Base-by-base conservation (phyloP, 2,113 vertebrate species). In the Semnopithecus entellus region DNA sequence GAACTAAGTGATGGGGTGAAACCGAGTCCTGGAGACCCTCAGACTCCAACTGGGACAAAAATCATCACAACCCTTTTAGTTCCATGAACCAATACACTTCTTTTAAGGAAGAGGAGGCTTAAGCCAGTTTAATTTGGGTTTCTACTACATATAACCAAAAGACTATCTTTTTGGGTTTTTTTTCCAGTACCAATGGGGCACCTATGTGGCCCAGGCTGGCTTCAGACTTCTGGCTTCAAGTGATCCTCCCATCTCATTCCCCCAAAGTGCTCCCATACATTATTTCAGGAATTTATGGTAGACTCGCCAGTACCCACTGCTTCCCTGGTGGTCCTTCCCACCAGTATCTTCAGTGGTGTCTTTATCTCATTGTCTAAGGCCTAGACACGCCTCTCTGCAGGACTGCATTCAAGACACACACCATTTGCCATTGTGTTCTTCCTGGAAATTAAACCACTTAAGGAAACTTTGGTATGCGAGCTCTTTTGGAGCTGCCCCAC, bases 381-480 rank as follows among this genome's bases (percentile, higher is more conserved):
- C 85, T 16, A 7, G 23, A 10, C 9, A 0, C 18, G 2, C 6
- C 32, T 45, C 48, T 40, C 1, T 14, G 6, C 10, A 11, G 23
- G n/a, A 17, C 35, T 27, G 0, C 13, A 0, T 9, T 52, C 30
- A 16, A 9, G 40, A 61, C 30, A 8, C 12, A 3, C 6, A 5
- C 10, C 0, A 14, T 66, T 40, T 14, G n/a, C 35, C 38, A 1
- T 0, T 3, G 16, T 13, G 38, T 18, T 20, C 25, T 4, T 16
- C 14, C 27, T 57, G 0, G 38, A 14, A 66, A 38, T 12, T 8
- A 32, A 1, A 25, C 10, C 18, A 30, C 6, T 64, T 50, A 8
- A 57, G 55, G 80, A 64, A 18, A n/a, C 27, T 11, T 52, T 5
- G 50, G 11, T 27, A 43, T 5, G 55, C 40, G 8, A 20, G 32